Base-by-base conservation (phyloP, 2,888 invertebrate species). In the Autographa pulchrina region DNA sequence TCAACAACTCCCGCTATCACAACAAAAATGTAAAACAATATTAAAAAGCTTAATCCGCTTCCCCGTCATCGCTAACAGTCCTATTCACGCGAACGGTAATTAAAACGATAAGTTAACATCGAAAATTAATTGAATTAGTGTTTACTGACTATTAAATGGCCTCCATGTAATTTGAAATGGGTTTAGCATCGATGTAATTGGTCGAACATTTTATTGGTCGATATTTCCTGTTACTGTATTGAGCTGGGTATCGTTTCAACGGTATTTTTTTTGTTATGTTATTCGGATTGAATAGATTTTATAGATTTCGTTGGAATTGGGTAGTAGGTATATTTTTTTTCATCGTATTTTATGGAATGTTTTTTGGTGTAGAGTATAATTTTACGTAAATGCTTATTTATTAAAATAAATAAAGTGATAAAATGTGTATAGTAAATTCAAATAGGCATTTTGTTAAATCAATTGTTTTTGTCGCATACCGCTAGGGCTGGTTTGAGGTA, bases 81-180 rank as follows among this genome's bases (percentile, higher is more conserved):
- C 59, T 76, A 81, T 83, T 73, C 69, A 60, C 65, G 69, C 72
- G 56, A 69, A 65, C 70, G 72, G 72, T 74, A 73, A 79, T 84
- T 85, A 77, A 82, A 87, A 76, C 79, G 80, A 80, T 81, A 76
- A 74, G 70, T 81, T 74, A 75, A 74, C 74, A 80, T 75, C 78
- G 61, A 73, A 70, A 56, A 75, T 77, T 80, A 83, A 85, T 83
- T 84, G 76, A 80, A 86, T 81, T 83, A 85, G 76, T 78, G 80
- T 82, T 75, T 78, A 81, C 80, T 58, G 70, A 68, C 78, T 77
- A 77, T 72, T 77, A 80, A 77, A 83, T 70, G 64, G 72, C 65
- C 64, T 62, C 52, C 20, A 62, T 71, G 56, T 78, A 72, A 74
- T 85, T 82, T 62, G 20, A 75, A 83, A 78, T 74, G 43, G 68